phyloP scores from a whole-genome alignment of 2,113 vertebrate species.

The Gnathonemus echidnorhynchus region DNA sequence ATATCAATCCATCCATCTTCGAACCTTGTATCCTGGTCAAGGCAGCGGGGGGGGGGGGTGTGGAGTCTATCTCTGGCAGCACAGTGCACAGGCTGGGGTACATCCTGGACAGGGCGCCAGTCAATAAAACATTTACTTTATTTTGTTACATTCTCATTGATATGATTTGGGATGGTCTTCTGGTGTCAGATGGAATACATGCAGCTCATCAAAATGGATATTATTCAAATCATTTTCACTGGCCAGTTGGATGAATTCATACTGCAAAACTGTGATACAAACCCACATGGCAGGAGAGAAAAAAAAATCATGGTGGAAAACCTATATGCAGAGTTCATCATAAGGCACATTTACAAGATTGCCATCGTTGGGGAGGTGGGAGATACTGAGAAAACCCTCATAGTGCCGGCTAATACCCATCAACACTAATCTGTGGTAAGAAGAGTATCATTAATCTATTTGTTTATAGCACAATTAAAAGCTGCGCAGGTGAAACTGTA shows the following conservation, averaged over 20 bases:
- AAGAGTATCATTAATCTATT: background rate
- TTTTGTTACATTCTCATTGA: background rate
- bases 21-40: background rate
- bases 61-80: background rate
- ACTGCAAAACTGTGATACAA: background rate
- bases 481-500: background rate
- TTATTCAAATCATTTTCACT: conserved; percentile 4
- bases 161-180: background rate
- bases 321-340: background rate
- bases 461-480: background rate
- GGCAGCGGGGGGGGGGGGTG: background rate
- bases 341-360: background rate
- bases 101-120: background rate
- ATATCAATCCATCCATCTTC: background rate
- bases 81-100: background rate
- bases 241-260: background rate
- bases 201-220: background rate
- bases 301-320: background rate
- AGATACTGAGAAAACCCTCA: background rate
- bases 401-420: background rate
- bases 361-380: background rate
- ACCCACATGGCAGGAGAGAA: background rate
- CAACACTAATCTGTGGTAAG: background rate
- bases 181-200: background rate
- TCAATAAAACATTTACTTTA: background rate